Base-by-base conservation (phyloP, 2,888 invertebrate genomes). In the Phasia obesa region DNA sequence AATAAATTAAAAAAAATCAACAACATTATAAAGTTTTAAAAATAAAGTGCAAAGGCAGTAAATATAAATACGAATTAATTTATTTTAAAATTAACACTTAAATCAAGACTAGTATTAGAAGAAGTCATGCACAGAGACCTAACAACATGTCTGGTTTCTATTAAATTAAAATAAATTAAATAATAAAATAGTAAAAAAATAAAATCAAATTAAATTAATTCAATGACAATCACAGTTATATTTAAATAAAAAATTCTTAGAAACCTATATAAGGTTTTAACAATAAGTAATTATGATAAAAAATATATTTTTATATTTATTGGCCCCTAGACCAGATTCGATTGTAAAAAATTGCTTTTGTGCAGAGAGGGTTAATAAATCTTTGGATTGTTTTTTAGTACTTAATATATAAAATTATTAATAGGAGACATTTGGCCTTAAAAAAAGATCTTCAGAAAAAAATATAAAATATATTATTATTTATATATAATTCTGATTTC, bases 151-250 rank as follows among this genome's bases (percentile, higher is more conserved):
- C 6, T 13, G 4, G 11, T 42, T 42, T 42, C 42, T 4, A 47
- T 27, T 35, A 67, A 53, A 47, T 55, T 51, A 23, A 51, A 21
- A 67, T n/a, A 67, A 27, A 53, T 5, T 17, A 25, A 44, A 42
- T 1, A 35, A 59, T 15, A 31, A 21, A 21, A 55, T n/a, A 59
- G 35, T 60, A n/a, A 69, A 31, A 59, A 42, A 57, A 51, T 35
- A 64, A 64, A 77, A 44, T 21, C 11, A 35, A 35, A 49, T 70
- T 13, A 51, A 70, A 57, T 55, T 57, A 47, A 57, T 60, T 70
- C n/a, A 64, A 79, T 79, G 83, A 83, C 83, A 83, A 83, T 83
- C 83, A 83, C 79, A 83, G 79, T 42, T 71, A 35, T 25, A 49
- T 31, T 77, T 60, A 1, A 53, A 55, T 47, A 59, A 60, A 65